Conservation (phyloP, 2,797 vertebrate species). For the Crocodylus rhombifer region DNA sequence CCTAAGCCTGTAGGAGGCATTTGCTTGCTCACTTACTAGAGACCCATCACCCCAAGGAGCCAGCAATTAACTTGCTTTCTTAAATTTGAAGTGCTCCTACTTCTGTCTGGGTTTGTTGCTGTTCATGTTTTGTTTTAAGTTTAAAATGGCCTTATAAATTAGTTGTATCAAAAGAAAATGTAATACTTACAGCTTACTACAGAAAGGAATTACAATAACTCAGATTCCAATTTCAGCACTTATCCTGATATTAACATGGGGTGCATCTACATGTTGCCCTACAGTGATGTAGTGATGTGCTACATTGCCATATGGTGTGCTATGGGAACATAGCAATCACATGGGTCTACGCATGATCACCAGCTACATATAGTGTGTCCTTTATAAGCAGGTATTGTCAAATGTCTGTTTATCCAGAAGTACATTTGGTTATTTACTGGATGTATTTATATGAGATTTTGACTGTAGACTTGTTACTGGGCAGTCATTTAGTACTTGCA, state of each 20-base stretch:
- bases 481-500: no score
- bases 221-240: background rate
- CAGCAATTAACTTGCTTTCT: slow-evolving; percentile 43
- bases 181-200: background rate
- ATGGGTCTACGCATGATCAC: no score
- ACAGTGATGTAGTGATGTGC: no score
- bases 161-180: background rate
- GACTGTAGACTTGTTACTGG: no score
- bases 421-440: background rate
- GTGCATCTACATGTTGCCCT: no score
- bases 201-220: slow-evolving; percentile 13
- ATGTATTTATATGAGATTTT: no score
- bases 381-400: background rate
- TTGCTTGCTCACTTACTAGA: slow-evolving; percentile 32
- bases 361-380: background rate
- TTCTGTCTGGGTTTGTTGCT: slow-evolving; percentile 32
- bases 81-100: slow-evolving; percentile 57
- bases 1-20: slow-evolving; percentile 31
- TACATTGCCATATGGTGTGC: no score
- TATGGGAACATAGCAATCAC: no score
- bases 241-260: no score
- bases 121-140: slow-evolving; percentile 48
- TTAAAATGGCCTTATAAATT: slow-evolving; percentile 30
- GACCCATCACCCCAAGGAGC: slow-evolving; percentile 16
- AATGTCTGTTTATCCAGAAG: slow-evolving; percentile 2